These are phyloP conservation scores for Diarsia mendica DNA, from an alignment of 2,888 invertebrate genomes.

Conservation along the genomic window DNA sequence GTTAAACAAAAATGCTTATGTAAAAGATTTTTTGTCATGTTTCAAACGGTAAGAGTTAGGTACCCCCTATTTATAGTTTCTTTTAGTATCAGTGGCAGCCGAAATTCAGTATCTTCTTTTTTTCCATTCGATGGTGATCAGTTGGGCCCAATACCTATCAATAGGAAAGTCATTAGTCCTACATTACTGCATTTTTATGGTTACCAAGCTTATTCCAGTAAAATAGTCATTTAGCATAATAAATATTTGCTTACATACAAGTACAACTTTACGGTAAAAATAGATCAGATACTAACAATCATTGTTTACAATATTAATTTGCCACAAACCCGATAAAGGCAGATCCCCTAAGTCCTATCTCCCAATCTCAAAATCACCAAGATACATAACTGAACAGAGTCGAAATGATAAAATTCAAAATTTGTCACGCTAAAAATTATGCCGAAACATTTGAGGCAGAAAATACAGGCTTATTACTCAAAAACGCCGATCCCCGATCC, in stretches of 20 bases:
- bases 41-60: neutral
- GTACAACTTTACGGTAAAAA: neutral
- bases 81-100: neutral
- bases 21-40: neutral
- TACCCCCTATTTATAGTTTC: neutral
- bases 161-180: no score
- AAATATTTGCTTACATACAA: neutral
- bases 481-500: constrained; percentile 83
- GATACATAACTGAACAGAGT: constrained; percentile 26
- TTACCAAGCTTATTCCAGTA: neutral
- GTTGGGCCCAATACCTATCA: no score
- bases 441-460: constrained; percentile 59
- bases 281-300: neutral
- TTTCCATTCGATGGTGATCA: neutral
- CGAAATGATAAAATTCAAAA: constrained; percentile 65
- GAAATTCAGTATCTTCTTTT: neutral
- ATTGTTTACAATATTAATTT: constrained; percentile 14
- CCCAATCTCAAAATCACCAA: constrained; percentile 25
- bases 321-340: neutral
- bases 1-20: neutral
- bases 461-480: constrained; percentile 75
- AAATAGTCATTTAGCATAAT: neutral
- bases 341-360: constrained; percentile 15
- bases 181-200: neutral
- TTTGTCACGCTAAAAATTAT: constrained; percentile 66